Base-by-base conservation (phyloP, 2,888 invertebrate species). In the Drosophila austrosaltans region DNA sequence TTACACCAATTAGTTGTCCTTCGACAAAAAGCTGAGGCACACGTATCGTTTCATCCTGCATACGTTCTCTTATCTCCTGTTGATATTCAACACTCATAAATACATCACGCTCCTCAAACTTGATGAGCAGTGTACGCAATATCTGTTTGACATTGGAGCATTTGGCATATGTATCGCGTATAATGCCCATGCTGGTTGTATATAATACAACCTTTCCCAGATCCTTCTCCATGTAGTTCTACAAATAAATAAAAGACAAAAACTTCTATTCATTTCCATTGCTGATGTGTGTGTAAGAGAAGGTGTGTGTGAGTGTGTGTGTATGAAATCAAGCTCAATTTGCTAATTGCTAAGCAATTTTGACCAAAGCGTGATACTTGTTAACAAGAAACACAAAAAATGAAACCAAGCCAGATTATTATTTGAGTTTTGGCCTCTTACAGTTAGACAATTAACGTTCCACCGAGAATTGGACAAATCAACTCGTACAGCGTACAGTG, bases 21-120 rank as follows among this genome's bases (percentile, higher is more conserved):
- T 98, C 98, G 36, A 98, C 95, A 92, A 97, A 99, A 66, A 99
- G 94, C 93, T 98, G 98, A 58, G 99, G 99, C 82, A 99, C 95
- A 68, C 95, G 92, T 66, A 97, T 95, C 84, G 95, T 93, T 69
- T 95, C 95, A 78, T 94, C 94, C 76, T 94, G 95, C 94, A 97
- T 95, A 76, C 98, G 94, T 79, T 98, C 97, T 87, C 95, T 94
- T 82, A 99, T 95, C 93, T 98, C 98, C 81, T 95, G 95, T 91
- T 98, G 98, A 90, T 96, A 96, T 90, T 97, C 97, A 60, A 94
- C 94, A 92, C 97, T 97, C 96, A 98, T 97, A 93, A 97, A 98
- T 82, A 98, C 96, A 90, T 99, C 98, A 75, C 97, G 93, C 90
- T 98, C 98, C 86, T 98, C 98, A 91, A 96, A 98, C 92, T 97